phyloP scores from a whole-genome alignment of 2,888 invertebrate species.

The Leistus spinibarbis region DNA sequence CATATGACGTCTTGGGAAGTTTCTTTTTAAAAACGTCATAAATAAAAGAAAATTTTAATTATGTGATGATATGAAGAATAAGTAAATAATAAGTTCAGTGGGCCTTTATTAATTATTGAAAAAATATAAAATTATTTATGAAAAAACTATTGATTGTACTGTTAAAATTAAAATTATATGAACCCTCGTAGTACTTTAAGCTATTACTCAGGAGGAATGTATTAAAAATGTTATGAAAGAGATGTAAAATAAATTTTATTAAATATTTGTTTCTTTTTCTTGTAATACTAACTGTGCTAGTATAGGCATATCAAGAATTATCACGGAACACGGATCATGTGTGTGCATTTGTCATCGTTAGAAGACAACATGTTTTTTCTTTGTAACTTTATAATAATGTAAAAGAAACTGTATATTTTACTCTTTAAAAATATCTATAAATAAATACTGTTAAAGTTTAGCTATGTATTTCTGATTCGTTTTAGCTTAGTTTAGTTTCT shows the following conservation, averaged over 20 bases:
- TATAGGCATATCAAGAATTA: conserved; percentile 32
- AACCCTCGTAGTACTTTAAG: conserved; percentile 5
- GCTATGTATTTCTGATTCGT: no score
- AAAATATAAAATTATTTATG: neutral
- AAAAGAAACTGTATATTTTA: conserved; percentile 5
- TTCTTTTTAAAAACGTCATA: neutral
- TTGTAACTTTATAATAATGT: conserved; percentile 22
- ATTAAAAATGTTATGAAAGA: conserved; percentile 20
- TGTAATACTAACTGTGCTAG: conserved; percentile 32
- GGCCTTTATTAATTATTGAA: neutral
- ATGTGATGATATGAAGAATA: neutral
- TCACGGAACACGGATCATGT: conserved; percentile 23
- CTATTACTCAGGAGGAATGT: conserved; percentile 23
- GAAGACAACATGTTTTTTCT: conserved; percentile 16
- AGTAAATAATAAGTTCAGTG: neutral
- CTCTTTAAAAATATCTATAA: conserved; percentile 24
- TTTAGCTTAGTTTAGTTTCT: neutral
- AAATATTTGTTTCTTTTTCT: neutral
- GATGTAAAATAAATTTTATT: conserved; percentile 26
- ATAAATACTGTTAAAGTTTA: conserved; percentile 35
- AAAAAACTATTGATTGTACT: neutral
- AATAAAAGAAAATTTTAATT: neutral
- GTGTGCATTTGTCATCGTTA: conserved; percentile 13
- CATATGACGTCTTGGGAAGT: no score
- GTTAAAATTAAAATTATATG: neutral